Evolutionary conservation across 1,140 invertebrate genomes (phyloP).

Genomic region (Drosophila pachea): DNA sequence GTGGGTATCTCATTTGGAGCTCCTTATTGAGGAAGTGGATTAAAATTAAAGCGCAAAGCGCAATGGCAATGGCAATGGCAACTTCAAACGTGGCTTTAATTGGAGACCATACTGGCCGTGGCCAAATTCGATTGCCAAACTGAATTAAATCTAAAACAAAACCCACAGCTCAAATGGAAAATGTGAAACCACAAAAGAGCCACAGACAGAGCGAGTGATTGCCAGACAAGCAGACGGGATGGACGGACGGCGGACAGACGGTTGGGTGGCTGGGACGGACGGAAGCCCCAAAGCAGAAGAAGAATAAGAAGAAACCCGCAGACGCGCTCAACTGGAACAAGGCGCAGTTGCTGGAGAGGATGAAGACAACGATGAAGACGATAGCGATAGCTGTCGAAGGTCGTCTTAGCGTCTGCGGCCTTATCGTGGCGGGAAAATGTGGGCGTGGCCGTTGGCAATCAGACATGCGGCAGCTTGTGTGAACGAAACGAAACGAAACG

Average conservation of each 20-base stretch:
- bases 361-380: conserved; percentile 49
- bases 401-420: conserved; percentile 16
- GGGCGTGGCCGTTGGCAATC: conserved; percentile 44
- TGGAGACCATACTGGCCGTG: conserved; percentile 50
- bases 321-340: conserved; percentile 66
- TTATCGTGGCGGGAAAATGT: neutral
- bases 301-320: conserved; percentile 37
- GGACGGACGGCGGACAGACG: neutral
- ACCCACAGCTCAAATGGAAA: conserved; percentile 20
- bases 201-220: conserved; percentile 17
- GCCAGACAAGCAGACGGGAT: conserved; percentile 20
- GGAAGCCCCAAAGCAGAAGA: too few relatives aligned
- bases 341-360: neutral
- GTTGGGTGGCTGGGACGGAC: too few relatives aligned
- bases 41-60: conserved; percentile 58
- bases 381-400: conserved; percentile 55
- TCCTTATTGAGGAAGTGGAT: conserved; percentile 64
- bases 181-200: conserved; percentile 53
- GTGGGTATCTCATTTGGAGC: conserved; percentile 60
- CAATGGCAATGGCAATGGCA: conserved; percentile 28
- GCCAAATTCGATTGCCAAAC: conserved; percentile 68
- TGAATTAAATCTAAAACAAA: conserved; percentile 51
- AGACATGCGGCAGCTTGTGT: conserved; percentile 50
- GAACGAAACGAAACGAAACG: conserved; percentile 73
- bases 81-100: conserved; percentile 65